Evolutionary conservation across 2,888 invertebrate genomes (phyloP), one percentile per base, ranked within the genome.

Genomic region (Epicampocera succincta): DNA sequence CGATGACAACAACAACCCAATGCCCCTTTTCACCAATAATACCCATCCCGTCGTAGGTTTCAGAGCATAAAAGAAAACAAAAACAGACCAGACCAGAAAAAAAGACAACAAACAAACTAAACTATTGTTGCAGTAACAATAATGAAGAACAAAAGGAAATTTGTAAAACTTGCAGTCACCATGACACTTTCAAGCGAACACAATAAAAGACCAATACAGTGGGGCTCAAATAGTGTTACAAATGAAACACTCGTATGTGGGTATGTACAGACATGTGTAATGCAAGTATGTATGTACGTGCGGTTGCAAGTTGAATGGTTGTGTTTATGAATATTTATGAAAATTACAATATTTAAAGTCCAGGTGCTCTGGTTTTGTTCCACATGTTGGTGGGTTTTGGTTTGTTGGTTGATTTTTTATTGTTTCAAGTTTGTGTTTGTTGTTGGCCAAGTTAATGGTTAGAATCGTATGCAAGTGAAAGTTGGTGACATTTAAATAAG

Each of bases 401-500:
- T 60, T 56, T n/a, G n/a, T 56, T 11, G 4, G 15, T 60, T 56
- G 48, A 8, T 19, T 25, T 17, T 8, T 48, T 13, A n/a, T 19
- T 42, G 11, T 54, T 69, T 8, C 19, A 19, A 48, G n/a, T 44
- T 44, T 61, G 29, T 75, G 60, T 25, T 69, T 76, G 33, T 29
- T 15, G 48, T 60, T 60, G 15, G 25, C 58, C 60, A 71, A 71
- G 65, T 71, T 58, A 65, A 42, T 71, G 29, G 66, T 15, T 50
- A 78, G 77, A 65, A 78, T 72, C 72, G n/a, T 65, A 78, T 33
- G 33, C 33, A 33, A 78, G 77, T 58, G 77, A 78, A 78, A 78
- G 77, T 72, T 72, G 63, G 76, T 77, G 42, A 71, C 58, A 50
- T 68, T 65, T 65, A 72, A 50, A 50, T 72, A 40, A 42, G 13